These are phyloP conservation scores for Acrobasis repandana DNA, from an alignment of 2,888 invertebrate species.

Conservation along the genomic window DNA sequence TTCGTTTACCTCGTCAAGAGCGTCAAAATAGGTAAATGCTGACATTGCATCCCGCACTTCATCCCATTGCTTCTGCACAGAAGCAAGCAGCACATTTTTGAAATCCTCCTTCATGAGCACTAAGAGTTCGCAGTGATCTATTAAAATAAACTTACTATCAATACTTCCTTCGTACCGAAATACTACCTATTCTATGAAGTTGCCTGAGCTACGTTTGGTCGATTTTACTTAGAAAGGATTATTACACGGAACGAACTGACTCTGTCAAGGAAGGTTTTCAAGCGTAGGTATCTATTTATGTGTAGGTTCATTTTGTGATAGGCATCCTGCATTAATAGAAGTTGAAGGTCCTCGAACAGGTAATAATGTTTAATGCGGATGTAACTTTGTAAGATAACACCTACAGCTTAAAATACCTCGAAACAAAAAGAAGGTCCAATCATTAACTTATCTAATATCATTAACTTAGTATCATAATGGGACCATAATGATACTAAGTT, in stretches of 20 bases:
- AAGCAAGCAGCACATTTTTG: slow-evolving; percentile 82
- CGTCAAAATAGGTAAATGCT: slow-evolving; percentile 85
- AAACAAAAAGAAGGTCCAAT: not conserved
- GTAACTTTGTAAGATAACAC: slow-evolving; percentile 9
- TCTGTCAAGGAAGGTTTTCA: not conserved
- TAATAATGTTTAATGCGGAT: slow-evolving; percentile 12
- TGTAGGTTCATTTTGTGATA: not conserved
- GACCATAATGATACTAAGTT: too few relatives aligned
- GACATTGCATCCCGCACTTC: slow-evolving; percentile 82
- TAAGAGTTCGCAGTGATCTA: slow-evolving; percentile 84
- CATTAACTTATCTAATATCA: too few relatives aligned
- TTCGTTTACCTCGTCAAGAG: slow-evolving; percentile 74
- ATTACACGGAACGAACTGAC: not conserved
- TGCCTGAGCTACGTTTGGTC: slow-evolving; percentile 49
- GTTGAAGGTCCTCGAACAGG: slow-evolving; percentile 20
- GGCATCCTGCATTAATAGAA: slow-evolving; percentile 12
- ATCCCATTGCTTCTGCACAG: slow-evolving; percentile 85
- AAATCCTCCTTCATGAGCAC: slow-evolving; percentile 85
- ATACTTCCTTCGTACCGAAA: slow-evolving; percentile 1
- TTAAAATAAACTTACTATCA: slow-evolving; percentile 10
- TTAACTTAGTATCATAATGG: too few relatives aligned
- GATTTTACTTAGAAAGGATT: slow-evolving; percentile 26
- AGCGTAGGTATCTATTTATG: not conserved
- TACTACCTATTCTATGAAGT: slow-evolving; percentile 5
- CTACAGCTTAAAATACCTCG: not conserved